Conservation (phyloP, 2,888 invertebrate genomes). For the Aplocera efformata region DNA sequence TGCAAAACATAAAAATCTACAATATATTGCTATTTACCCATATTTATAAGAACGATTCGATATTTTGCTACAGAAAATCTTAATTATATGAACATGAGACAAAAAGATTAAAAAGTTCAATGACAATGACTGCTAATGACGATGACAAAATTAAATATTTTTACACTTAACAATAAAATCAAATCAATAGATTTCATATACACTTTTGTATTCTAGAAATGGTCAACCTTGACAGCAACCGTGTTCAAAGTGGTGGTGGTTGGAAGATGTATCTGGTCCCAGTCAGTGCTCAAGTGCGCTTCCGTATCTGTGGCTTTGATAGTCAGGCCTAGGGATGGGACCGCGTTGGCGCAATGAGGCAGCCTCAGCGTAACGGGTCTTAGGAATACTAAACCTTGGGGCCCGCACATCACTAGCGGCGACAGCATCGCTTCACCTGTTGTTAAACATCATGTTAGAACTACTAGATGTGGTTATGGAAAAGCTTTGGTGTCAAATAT, state of each 20-base stretch:
- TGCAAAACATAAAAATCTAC: background rate
- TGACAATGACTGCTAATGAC: no score
- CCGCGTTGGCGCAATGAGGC: constrained; percentile 91
- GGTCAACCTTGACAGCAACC: constrained; percentile 94
- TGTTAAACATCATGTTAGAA: constrained; percentile 23
- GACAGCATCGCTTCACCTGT: constrained; percentile 96
- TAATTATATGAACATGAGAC: background rate
- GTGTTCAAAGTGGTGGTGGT: constrained; percentile 91
- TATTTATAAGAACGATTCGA: background rate
- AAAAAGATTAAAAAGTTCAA: no score
- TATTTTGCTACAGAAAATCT: background rate
- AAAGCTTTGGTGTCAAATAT: constrained; percentile 19
- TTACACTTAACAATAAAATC: background rate
- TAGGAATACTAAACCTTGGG: constrained; percentile 93
- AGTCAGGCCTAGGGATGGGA: constrained; percentile 87
- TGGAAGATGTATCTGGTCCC: constrained; percentile 92
- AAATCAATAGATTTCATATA: background rate
- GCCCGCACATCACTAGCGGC: constrained; percentile 97
- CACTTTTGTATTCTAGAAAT: constrained; percentile 81
- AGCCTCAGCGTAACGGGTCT: constrained; percentile 94
- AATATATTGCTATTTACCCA: constrained; percentile 3
- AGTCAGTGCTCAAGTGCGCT: constrained; percentile 90
- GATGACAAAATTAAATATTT: no score
- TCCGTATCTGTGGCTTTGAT: constrained; percentile 91
- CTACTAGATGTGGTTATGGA: constrained; percentile 4